Evolutionary conservation across 2,113 vertebrate genomes (phyloP).

Genomic region (Serinus canaria): DNA sequence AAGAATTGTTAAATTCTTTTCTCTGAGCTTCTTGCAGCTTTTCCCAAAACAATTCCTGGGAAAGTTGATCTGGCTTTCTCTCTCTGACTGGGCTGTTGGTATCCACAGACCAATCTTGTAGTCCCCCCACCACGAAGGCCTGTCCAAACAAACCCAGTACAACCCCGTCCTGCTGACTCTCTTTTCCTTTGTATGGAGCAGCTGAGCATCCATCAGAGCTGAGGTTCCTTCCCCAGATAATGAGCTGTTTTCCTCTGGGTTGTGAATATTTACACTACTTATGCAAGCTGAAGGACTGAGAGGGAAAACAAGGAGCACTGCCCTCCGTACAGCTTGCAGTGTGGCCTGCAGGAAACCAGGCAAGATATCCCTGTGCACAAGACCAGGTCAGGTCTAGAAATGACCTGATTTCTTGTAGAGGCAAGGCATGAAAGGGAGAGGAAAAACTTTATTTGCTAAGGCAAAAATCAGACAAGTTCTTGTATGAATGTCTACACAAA

Average conservation of each 20-base stretch:
- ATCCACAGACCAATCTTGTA: not conserved
- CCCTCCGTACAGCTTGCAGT: not conserved
- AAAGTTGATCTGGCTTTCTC: not conserved
- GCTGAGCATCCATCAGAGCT: not conserved
- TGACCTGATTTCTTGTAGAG: not conserved
- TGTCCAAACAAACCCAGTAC: not conserved
- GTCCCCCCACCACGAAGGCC: not conserved
- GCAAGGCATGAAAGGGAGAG: not conserved
- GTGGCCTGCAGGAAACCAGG: not conserved
- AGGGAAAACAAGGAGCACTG: not conserved
- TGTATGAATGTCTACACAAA: not conserved
- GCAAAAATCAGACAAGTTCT: not conserved
- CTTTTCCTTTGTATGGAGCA: not conserved
- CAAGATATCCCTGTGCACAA: accelerated
- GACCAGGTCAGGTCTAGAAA: not conserved
- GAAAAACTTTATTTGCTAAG: not conserved
- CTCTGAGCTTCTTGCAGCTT: not conserved
- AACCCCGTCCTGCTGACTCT: not conserved
- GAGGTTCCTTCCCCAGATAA: not conserved
- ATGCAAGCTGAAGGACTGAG: not conserved
- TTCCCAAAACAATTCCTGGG: not conserved
- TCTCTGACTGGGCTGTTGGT: not conserved
- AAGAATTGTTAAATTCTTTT: not conserved
- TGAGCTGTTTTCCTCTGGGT: not conserved
- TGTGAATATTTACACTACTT: not conserved